Percentiles rank a stretch among this genome's conserved stretches.
These are phyloP conservation scores for Lagopus leucura DNA, from an alignment of 2,113 vertebrate genomes.

Conservation along the genomic window DNA sequence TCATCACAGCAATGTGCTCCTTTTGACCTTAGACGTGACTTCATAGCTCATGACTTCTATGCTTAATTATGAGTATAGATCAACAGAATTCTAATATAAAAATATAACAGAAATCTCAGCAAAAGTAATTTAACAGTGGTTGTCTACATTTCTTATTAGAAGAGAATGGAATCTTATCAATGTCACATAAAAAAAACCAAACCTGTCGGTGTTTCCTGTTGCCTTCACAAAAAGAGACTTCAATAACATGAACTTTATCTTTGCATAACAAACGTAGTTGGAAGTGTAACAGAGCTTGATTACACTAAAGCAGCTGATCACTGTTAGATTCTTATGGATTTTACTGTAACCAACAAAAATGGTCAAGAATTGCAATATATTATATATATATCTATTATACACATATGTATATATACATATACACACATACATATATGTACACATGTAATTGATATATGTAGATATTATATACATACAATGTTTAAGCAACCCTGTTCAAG, in stretches of 20 bases:
- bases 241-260: neutral
- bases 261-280: neutral
- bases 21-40: neutral
- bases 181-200: neutral
- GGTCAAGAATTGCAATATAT: neutral
- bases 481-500: neutral
- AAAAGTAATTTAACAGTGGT: neutral
- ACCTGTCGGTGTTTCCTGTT: neutral
- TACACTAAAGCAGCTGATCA: neutral
- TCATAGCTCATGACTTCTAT: neutral
- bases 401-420: neutral
- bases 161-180: neutral
- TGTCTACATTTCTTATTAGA: neutral
- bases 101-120: neutral
- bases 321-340: neutral
- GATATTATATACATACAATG: neutral
- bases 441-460: too few species aligned
- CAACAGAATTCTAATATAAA: neutral
- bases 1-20: neutral
- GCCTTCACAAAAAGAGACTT: neutral
- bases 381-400: neutral
- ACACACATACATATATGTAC: neutral
- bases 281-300: neutral
- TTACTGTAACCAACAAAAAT: neutral
- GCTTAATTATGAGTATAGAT: neutral